These are phyloP conservation scores for Sorex fumeus DNA, from an alignment of 2,113 vertebrate species.

Conservation along the genomic window DNA sequence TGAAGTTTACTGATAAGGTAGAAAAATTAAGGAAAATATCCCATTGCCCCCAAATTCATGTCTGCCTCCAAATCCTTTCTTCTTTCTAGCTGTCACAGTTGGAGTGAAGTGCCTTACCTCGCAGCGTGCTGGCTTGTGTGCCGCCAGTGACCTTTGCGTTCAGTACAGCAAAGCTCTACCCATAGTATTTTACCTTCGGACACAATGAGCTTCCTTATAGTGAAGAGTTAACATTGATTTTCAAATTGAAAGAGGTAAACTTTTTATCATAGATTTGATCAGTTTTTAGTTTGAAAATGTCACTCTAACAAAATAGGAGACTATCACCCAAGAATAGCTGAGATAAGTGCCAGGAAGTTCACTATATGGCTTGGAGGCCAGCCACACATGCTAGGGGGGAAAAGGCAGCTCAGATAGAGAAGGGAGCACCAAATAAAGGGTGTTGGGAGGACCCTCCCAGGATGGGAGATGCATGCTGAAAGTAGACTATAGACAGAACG, in stretches of 20 bases:
- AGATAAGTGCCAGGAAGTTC: too few relatives aligned
- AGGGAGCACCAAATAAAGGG: too few relatives aligned
- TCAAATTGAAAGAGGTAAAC: conserved; percentile 50
- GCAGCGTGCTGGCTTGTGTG: too few relatives aligned
- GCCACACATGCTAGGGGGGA: too few relatives aligned
- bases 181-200: conserved; percentile 24
- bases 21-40: conserved; percentile 64
- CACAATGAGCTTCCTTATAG: background rate
- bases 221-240: conserved; percentile 29
- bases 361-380: too few relatives aligned
- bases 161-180: conserved; percentile 43
- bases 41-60: conserved; percentile 56
- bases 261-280: conserved; percentile 20
- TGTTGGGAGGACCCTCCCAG: too few relatives aligned
- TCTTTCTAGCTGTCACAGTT: conserved; percentile 76
- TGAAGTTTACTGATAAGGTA: conserved; percentile 67
- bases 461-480: too few relatives aligned
- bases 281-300: conserved; percentile 59
- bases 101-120: conserved; percentile 4
- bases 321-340: too few relatives aligned
- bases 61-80: conserved; percentile 73
- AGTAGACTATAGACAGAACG: too few relatives aligned
- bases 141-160: conserved; percentile 42
- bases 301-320: too few relatives aligned
- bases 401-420: too few relatives aligned